Percentiles rank a stretch among this genome's conserved stretches.
Conservation (phyloP, 30 jellyfish, hydroid and myxozoan species). For the Aurelia sp. region DNA sequence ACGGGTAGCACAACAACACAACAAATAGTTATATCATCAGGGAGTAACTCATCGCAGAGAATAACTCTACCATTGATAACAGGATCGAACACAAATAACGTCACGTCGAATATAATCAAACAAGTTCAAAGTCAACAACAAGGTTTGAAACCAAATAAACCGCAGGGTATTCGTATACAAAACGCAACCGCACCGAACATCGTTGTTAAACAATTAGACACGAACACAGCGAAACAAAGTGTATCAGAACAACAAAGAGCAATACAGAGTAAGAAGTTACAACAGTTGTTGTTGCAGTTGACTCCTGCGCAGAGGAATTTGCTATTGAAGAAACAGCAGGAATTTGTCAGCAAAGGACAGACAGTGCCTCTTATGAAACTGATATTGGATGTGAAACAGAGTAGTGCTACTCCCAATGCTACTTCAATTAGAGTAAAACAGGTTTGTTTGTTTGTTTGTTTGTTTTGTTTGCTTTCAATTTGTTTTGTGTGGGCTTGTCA, state of each 20-base stretch:
- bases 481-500: too few relatives aligned
- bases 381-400: conserved; percentile 56
- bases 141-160: neutral
- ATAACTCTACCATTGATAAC: conserved; percentile 32
- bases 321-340: conserved; percentile 65
- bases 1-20: conserved; percentile 11
- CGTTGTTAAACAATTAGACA: conserved; percentile 45
- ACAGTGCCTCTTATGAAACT: conserved; percentile 56
- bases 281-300: conserved; percentile 58
- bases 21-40: conserved; percentile 22
- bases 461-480: too few relatives aligned
- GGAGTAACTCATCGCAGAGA: conserved; percentile 34
- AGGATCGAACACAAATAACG: neutral
- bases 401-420: neutral
- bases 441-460: too few relatives aligned
- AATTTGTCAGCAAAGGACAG: conserved; percentile 64
- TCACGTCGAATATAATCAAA: conserved; percentile 13
- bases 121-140: conserved; percentile 48
- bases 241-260: conserved; percentile 60
- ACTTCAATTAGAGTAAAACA: neutral
- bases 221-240: conserved; percentile 7
- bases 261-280: conserved; percentile 46
- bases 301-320: conserved; percentile 72
- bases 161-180: conserved; percentile 56
- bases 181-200: conserved; percentile 50